A percentile compares a stretch with the other conserved stretches of the same genome.
phyloP scores from a whole-genome alignment of 2,888 invertebrate species.

The Ennomos fuscantarius region DNA sequence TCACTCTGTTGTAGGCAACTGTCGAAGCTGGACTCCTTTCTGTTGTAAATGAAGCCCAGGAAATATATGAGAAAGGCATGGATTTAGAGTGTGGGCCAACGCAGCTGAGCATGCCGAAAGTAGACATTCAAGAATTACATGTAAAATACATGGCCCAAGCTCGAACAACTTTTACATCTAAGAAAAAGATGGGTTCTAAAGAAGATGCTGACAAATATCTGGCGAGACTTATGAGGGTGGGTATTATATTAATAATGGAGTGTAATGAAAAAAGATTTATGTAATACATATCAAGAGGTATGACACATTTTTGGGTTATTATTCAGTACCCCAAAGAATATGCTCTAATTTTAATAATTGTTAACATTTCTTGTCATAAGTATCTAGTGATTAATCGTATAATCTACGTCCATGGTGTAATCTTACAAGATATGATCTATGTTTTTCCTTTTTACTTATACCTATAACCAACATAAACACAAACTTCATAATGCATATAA shows the following conservation, averaged over 20 bases:
- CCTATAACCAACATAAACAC: too few species aligned
- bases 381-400: too few species aligned
- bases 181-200: constrained; percentile 15
- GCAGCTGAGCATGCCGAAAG: constrained; percentile 4
- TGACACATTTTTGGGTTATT: too few species aligned
- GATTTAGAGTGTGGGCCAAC: constrained; percentile 11
- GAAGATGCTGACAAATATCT: constrained; percentile 10
- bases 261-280: not conserved
- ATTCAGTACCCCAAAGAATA: too few species aligned
- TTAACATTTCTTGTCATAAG: too few species aligned
- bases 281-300: too few species aligned
- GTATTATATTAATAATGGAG: not conserved
- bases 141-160: constrained; percentile 7
- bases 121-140: constrained; percentile 10
- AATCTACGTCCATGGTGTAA: too few species aligned
- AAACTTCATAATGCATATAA: too few species aligned
- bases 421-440: too few species aligned
- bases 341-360: too few species aligned
- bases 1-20: constrained; percentile 10
- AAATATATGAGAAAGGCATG: constrained; percentile 20
- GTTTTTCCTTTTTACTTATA: too few species aligned
- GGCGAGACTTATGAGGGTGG: constrained; percentile 9
- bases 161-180: constrained; percentile 1
- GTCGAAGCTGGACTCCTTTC: constrained; percentile 19
- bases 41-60: constrained; percentile 11